Percentiles rank a stretch among this genome's conserved stretches.
Evolutionary conservation across 2,888 invertebrate species (phyloP).

Genomic region (Hedya salicella): DNA sequence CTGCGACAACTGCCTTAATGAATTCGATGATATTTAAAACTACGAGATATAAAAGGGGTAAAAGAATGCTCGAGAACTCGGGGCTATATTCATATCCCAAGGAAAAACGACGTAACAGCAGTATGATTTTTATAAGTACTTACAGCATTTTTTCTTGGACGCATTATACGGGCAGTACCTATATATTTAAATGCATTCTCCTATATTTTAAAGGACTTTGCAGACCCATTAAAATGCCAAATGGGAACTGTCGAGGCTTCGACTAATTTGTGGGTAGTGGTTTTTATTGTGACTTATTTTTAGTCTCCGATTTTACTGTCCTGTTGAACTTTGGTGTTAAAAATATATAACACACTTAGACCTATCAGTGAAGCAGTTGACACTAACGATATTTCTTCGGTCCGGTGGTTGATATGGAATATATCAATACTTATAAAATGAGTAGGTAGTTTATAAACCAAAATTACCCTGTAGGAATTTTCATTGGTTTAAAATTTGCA

Average conservation of each 20-base stretch:
- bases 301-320: constrained; percentile 50
- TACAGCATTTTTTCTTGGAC: background rate
- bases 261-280: constrained; percentile 60
- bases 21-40: constrained; percentile 40
- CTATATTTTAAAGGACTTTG: constrained; percentile 57
- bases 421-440: background rate
- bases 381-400: background rate
- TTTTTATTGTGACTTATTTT: constrained; percentile 56
- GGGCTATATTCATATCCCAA: background rate
- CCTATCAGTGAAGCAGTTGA: background rate
- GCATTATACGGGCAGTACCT: background rate
- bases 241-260: constrained; percentile 54
- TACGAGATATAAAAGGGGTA: constrained; percentile 14
- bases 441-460: too few species aligned
- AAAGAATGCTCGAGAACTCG: constrained; percentile 12
- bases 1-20: constrained; percentile 37
- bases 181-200: constrained; percentile 39
- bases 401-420: background rate
- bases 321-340: constrained; percentile 51
- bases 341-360: constrained; percentile 61
- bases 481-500: too few species aligned
- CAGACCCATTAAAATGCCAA: constrained; percentile 55
- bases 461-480: too few species aligned
- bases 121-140: background rate
- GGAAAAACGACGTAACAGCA: background rate